phyloP scores from a whole-genome alignment of 2,113 vertebrate species.

The Psittacara wagleri region DNA sequence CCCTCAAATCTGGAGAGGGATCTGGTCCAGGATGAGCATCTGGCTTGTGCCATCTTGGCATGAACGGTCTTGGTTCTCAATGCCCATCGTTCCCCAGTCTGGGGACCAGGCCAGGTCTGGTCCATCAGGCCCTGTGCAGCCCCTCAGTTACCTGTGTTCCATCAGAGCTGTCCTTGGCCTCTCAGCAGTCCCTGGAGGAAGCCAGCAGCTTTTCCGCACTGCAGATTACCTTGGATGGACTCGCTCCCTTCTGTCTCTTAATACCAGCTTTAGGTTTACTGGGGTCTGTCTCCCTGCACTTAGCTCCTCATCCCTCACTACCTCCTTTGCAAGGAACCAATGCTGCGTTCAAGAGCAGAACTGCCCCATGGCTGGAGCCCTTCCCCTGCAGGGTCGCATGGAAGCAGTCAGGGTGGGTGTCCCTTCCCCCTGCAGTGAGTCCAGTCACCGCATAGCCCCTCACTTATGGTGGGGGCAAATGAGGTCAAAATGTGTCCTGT shows the following conservation, averaged over 20 bases:
- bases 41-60: neutral
- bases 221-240: neutral
- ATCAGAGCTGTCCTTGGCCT: conserved; percentile 12
- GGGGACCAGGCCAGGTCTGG: neutral
- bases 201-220: conserved; percentile 18
- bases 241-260: conserved; percentile 25
- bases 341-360: neutral
- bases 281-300: neutral
- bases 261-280: neutral
- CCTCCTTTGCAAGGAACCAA: neutral
- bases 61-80: rapidly evolving
- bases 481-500: neutral
- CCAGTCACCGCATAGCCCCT: neutral
- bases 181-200: conserved; percentile 27
- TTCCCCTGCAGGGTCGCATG: rapidly evolving
- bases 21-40: neutral
- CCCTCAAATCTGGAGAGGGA: neutral
- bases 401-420: neutral
- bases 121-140: rapidly evolving
- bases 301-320: neutral
- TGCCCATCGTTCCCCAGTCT: rapidly evolving
- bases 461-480: neutral
- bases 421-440: neutral
- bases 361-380: neutral
- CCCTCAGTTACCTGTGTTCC: conserved; percentile 3